phyloP scores from a whole-genome alignment of 2,797 vertebrate genomes.

The Oceanodroma leucorhoa region DNA sequence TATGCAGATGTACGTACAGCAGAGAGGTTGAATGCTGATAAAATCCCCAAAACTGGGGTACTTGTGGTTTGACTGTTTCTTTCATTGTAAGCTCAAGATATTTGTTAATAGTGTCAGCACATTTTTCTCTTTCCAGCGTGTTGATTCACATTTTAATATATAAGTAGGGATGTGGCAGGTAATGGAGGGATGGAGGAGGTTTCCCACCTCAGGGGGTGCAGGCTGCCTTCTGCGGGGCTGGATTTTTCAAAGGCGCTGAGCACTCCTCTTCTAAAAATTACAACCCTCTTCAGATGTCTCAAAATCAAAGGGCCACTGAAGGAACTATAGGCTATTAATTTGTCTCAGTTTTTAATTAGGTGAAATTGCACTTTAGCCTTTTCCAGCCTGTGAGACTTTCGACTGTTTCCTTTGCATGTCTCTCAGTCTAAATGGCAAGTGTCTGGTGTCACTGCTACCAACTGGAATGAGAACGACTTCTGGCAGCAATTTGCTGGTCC shows the following conservation, averaged over 20 bases:
- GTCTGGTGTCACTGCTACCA: constrained; percentile 1
- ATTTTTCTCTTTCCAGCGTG: neutral
- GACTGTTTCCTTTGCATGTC: neutral
- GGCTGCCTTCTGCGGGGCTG: neutral
- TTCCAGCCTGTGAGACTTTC: constrained; percentile 2
- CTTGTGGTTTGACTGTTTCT: neutral
- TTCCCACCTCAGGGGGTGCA: neutral
- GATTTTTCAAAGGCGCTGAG: neutral
- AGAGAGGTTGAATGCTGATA: neutral
- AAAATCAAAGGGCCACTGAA: neutral
- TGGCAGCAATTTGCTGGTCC: constrained; percentile 37
- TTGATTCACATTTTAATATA: neutral
- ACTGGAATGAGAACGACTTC: neutral
- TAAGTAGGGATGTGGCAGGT: neutral
- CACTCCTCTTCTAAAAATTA: neutral
- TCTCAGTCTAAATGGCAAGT: constrained; percentile 38
- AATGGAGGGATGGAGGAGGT: neutral
- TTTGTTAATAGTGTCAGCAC: neutral
- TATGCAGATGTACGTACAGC: neutral
- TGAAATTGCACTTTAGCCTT: constrained; percentile 12
- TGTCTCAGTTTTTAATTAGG: constrained; percentile 22
- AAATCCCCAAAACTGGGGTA: neutral
- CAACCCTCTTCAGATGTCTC: neutral
- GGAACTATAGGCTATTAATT: neutral
- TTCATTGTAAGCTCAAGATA: neutral